Evolutionary conservation across 2,113 vertebrate species (phyloP).

Genomic region (Odobenus rosmarus): DNA sequence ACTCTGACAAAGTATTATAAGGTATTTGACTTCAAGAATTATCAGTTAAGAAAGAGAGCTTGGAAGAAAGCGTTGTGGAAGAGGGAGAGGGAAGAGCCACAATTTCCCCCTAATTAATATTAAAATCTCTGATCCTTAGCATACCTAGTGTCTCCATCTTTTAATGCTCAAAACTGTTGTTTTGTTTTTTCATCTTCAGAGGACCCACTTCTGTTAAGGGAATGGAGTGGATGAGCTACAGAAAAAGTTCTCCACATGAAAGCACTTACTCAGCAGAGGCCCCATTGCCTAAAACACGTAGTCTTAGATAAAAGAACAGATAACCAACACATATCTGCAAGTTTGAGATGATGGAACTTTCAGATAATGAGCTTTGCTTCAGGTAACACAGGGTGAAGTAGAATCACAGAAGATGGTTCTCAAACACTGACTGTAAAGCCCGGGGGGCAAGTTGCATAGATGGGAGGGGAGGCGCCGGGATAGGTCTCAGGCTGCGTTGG

Average conservation of each 20-base stretch:
- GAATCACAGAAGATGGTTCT: conserved; percentile 7
- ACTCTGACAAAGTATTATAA: not conserved
- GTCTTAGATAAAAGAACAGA: conserved; percentile 40
- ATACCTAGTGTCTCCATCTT: not conserved
- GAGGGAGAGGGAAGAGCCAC: not conserved
- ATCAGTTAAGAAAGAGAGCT: not conserved
- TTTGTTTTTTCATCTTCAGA: not conserved
- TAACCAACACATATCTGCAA: not conserved
- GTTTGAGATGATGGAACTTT: conserved; percentile 26
- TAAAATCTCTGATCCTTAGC: not conserved
- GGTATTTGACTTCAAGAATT: not conserved
- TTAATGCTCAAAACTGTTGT: not conserved
- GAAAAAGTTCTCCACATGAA: conserved; percentile 18
- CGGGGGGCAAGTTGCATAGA: not conserved
- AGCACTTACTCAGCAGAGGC: conserved; percentile 28
- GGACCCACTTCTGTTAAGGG: not conserved
- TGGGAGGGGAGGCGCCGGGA: not conserved
- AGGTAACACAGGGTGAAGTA: conserved; percentile 43
- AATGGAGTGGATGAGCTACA: not conserved
- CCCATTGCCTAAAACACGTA: conserved; percentile 32
- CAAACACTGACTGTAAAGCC: not conserved
- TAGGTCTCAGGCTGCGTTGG: not conserved
- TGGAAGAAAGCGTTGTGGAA: not conserved
- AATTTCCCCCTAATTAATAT: not conserved
- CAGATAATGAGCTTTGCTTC: conserved; percentile 66